Percentiles rank a stretch among this genome's conserved stretches.
Conservation (phyloP, 2,797 vertebrate species). For the Prunella strophiata region DNA sequence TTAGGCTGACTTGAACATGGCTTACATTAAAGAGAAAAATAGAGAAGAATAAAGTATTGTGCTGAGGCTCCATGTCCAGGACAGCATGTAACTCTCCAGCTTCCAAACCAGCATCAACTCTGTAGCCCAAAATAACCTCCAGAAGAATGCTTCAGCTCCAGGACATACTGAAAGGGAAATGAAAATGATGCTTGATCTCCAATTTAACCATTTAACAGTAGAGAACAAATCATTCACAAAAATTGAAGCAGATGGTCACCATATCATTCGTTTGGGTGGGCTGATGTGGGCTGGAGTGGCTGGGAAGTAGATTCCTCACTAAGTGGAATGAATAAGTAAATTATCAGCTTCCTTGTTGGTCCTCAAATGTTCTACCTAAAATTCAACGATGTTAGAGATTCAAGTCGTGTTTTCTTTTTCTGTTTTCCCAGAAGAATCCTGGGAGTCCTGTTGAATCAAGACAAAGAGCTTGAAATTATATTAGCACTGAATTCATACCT, state of each 20-base stretch:
- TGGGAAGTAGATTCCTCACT: background rate
- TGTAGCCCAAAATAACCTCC: background rate
- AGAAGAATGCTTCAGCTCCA: background rate
- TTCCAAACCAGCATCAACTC: background rate
- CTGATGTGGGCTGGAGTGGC: background rate
- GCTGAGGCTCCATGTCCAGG: background rate
- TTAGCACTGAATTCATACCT: background rate
- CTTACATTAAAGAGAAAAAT: background rate
- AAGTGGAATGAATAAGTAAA: background rate
- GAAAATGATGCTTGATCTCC: background rate
- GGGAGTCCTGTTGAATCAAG: background rate
- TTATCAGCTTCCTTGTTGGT: background rate
- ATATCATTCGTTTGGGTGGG: background rate
- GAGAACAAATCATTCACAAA: background rate
- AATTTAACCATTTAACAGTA: background rate
- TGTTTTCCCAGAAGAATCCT: background rate
- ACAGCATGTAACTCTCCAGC: background rate
- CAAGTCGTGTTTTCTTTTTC: background rate
- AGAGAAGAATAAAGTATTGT: background rate
- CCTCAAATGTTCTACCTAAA: background rate
- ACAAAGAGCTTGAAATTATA: background rate
- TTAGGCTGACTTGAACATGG: background rate
- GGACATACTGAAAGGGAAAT: background rate
- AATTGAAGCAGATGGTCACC: background rate
- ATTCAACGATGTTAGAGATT: background rate